Base-by-base conservation (phyloP, 2,113 vertebrate species). In the Toxostoma redivivum region DNA sequence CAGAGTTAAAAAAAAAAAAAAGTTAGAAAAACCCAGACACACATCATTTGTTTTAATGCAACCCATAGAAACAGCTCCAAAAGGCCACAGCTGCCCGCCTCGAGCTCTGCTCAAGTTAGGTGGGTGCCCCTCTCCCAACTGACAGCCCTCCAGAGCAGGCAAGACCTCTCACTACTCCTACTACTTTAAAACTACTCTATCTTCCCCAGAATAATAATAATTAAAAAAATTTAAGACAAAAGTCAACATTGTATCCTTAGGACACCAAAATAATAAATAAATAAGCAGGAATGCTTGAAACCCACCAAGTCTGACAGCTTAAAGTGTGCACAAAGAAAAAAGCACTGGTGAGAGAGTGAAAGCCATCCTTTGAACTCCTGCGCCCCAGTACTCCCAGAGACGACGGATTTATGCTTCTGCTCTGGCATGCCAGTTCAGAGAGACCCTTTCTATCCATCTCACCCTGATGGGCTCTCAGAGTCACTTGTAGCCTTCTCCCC, bases 311-410 rank as follows among this genome's bases (percentile, higher is more conserved):
- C 90, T 94, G 96, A 97, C 95, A 95, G 95, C 95, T 96, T 83
- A 92, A 95, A 96, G 91, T 65, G 48, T 31, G 65, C 7, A 65
- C 51, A 79, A 80, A 92, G 91, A 25, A 73, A 84, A 94, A 90
- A 85, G 5, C 3, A 3, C 66, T 57, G 82, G 91, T 72, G 84
- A 81, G 69, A 91, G 90, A 87, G 60, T 65, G 87, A 95, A 95
- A 96, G 85, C 85, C 95, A 77, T 92, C 86, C 91, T 97, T 95
- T 96, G 96, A 97, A 96, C 90, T 81, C 72, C 82, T 0, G 40
- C 3, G 2, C 82, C 95, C 77, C 17, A 37, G 94, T 44, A 33
- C 91, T 94, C 89, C 80, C 83, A 30, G 67, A 89, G 80, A 38
- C 31, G 50, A 90, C 0, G 88, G 96, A 95, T 97, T 97, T 94